phyloP scores from a whole-genome alignment of 2,113 vertebrate genomes.

The Lates calcarifer region DNA sequence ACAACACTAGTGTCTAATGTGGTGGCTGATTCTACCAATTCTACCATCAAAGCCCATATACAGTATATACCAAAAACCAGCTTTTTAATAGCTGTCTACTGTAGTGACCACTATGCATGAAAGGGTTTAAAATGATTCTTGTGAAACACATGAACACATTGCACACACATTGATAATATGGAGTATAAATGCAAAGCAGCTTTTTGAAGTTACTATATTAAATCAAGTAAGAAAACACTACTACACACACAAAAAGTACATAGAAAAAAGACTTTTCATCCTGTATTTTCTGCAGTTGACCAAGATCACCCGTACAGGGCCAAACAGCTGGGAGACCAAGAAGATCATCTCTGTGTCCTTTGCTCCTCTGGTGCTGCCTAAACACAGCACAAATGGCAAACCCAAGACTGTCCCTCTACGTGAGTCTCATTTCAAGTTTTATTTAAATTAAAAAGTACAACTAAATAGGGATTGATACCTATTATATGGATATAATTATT shows the following conservation, averaged over 20 bases:
- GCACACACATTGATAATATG: neutral
- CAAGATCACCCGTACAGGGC: constrained; percentile 94
- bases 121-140: neutral
- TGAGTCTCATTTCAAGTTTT: constrained; percentile 83
- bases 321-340: constrained; percentile 96
- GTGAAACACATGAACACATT: no score
- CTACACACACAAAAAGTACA: neutral
- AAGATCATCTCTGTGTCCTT: constrained; percentile 99
- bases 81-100: no score
- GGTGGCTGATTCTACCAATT: no score
- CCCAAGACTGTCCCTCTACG: constrained; percentile 89
- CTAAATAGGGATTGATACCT: no score
- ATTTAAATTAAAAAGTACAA: neutral
- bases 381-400: constrained; percentile 86
- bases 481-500: no score
- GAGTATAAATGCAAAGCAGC: neutral
- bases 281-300: constrained; percentile 86
- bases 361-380: constrained; percentile 94
- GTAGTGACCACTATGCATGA: no score
- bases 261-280: neutral
- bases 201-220: neutral
- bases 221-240: neutral
- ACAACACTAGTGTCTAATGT: no score
- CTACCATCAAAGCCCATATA: no score
- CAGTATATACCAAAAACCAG: no score